Conservation (phyloP, 2,797 vertebrate genomes). For the Choloepus didactylus region DNA sequence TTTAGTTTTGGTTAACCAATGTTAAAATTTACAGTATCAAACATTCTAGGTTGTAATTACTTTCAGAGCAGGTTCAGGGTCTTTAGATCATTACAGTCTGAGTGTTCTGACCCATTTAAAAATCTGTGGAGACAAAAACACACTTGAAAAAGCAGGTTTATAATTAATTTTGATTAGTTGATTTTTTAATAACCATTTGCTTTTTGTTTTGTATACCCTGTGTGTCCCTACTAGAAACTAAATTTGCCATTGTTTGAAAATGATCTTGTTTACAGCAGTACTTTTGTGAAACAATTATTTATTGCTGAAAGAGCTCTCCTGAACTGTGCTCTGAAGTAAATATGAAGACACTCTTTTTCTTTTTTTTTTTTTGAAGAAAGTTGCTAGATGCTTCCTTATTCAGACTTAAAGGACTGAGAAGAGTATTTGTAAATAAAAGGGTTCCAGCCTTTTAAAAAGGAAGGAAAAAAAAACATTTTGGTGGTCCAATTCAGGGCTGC, state of each 20-base stretch:
- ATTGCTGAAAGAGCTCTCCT: no score
- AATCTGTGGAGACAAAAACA: conserved; percentile 55
- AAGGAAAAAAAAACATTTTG: conserved; percentile 49
- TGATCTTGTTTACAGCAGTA: no score
- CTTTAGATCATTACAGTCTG: conserved; percentile 55
- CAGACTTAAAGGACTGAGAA: no score
- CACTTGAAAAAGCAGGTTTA: conserved; percentile 62
- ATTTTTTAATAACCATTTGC: conserved; percentile 37
- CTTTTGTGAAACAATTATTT: no score
- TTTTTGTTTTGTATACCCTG: not conserved
- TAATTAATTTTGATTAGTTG: conserved; percentile 55
- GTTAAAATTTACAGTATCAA: conserved; percentile 18
- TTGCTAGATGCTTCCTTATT: no score
- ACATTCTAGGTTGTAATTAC: conserved; percentile 58
- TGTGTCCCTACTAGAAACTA: conserved; percentile 17
- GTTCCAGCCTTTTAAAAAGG: conserved; percentile 77
- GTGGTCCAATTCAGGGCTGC: conserved; percentile 86
- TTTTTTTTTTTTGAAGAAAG: no score
- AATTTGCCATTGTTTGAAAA: no score
- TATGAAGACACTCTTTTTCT: no score
- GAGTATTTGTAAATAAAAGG: conserved; percentile 70
- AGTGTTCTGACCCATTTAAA: conserved; percentile 61
- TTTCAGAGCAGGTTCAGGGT: conserved; percentile 30
- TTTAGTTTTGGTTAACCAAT: conserved; percentile 61
- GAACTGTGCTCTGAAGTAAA: no score